phyloP scores from a whole-genome alignment of 2,888 invertebrate genomes.

The Ormyrus thymus region DNA sequence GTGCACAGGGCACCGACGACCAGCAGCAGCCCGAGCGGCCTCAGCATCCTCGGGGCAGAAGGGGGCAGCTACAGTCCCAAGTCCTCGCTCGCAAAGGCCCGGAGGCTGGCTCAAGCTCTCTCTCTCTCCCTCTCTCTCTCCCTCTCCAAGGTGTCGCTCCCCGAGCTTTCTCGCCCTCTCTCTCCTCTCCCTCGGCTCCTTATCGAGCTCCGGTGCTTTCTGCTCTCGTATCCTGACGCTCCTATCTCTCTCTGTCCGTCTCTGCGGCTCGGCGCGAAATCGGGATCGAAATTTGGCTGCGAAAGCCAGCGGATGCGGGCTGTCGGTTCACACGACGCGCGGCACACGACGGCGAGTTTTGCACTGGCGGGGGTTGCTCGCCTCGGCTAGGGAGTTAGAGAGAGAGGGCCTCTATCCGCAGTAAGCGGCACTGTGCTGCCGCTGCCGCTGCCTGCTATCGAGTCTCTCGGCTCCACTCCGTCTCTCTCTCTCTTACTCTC shows the following conservation, averaged over 20 bases:
- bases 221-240: neutral
- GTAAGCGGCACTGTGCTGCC: no score
- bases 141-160: neutral
- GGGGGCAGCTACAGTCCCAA: no score
- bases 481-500: no score
- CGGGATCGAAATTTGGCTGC: neutral
- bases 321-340: neutral
- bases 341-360: slow-evolving; percentile 28
- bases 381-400: neutral
- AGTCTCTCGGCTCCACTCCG: no score
- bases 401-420: neutral
- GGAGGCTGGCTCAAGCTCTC: no score
- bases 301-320: neutral
- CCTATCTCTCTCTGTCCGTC: neutral
- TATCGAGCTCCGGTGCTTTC: neutral
- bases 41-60: slow-evolving; percentile 18
- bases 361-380: slow-evolving; percentile 20
- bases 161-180: neutral
- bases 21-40: slow-evolving; percentile 30
- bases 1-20: slow-evolving; percentile 32
- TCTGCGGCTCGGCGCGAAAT: no score
- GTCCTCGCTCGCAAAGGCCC: no score
- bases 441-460: no score
- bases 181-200: neutral
- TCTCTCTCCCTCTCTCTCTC: neutral